A percentile compares a stretch with the other conserved stretches of the same genome.
phyloP scores from a whole-genome alignment of 2,797 vertebrate species.

The Limosa lapponica region DNA sequence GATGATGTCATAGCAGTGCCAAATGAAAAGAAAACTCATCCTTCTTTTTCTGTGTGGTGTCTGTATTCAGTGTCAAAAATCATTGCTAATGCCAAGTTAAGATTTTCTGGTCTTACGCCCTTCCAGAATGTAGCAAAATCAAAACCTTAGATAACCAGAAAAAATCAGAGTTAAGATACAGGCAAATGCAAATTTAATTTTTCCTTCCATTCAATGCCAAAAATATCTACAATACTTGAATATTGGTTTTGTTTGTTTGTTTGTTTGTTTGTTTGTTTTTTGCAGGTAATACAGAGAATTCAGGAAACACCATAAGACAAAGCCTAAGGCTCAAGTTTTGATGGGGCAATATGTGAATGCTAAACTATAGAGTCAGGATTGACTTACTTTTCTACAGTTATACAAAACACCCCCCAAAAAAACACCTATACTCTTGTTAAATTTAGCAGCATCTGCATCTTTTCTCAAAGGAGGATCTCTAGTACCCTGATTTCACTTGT shows the following conservation, averaged over 20 bases:
- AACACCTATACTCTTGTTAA: background rate
- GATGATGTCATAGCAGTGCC: background rate
- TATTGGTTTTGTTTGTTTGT: background rate
- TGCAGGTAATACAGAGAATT: background rate
- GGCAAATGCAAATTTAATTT: background rate
- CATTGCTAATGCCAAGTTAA: background rate
- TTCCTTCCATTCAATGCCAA: background rate
- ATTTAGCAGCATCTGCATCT: background rate
- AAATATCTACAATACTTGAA: background rate
- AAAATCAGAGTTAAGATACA: background rate
- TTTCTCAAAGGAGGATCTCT: background rate
- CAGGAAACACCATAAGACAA: background rate
- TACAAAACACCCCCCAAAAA: background rate
- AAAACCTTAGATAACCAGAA: background rate
- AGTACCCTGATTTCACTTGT: background rate
- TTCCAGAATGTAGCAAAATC: background rate
- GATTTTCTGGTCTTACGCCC: accelerated
- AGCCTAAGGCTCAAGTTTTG: background rate
- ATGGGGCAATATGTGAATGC: background rate
- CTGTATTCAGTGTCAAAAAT: background rate
- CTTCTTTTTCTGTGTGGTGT: background rate
- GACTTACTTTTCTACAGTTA: background rate
- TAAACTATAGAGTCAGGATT: background rate
- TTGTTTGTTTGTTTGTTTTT: background rate
- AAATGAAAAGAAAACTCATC: background rate